Conservation (phyloP, 2,888 invertebrate genomes). For the Lycaena phlaeas region DNA sequence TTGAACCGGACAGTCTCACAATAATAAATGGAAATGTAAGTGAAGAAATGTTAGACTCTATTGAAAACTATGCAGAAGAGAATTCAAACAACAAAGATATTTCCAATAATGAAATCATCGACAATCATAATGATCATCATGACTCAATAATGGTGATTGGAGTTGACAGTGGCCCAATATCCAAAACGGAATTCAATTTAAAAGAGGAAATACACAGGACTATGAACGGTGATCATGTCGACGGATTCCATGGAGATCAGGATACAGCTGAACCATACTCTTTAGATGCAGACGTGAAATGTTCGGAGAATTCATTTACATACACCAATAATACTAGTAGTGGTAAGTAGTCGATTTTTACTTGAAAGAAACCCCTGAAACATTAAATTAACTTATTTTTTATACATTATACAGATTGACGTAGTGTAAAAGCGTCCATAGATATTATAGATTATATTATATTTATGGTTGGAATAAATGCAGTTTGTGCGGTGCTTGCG, state of each 20-base stretch:
- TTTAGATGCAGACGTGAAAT: neutral
- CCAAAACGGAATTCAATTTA: constrained; percentile 54
- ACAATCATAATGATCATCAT: constrained; percentile 28
- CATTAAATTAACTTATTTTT: too few relatives aligned
- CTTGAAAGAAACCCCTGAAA: too few relatives aligned
- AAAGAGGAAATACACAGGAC: constrained; percentile 62
- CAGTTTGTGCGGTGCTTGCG: too few relatives aligned
- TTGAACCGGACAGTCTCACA: constrained; percentile 60
- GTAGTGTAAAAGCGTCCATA: too few relatives aligned
- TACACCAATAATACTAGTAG: constrained; percentile 3
- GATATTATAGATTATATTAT: too few relatives aligned
- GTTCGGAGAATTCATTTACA: constrained; percentile 1
- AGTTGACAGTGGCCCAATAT: constrained; percentile 54
- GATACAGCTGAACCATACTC: constrained; percentile 1
- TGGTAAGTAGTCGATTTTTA: too few relatives aligned
- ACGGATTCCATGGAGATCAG: neutral
- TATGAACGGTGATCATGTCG: constrained; percentile 33
- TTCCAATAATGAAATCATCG: constrained; percentile 15
- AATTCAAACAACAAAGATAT: constrained; percentile 9
- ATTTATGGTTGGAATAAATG: too few relatives aligned
- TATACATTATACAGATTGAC: too few relatives aligned
- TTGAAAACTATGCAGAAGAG: constrained; percentile 6
- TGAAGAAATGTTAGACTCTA: constrained; percentile 19
- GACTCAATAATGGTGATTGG: constrained; percentile 41
- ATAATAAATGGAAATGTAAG: constrained; percentile 31